Evolutionary conservation across 1,140 invertebrate species (phyloP), one percentile per base, ranked within the genome.

Genomic region (Aphelenchoides besseyi): DNA sequence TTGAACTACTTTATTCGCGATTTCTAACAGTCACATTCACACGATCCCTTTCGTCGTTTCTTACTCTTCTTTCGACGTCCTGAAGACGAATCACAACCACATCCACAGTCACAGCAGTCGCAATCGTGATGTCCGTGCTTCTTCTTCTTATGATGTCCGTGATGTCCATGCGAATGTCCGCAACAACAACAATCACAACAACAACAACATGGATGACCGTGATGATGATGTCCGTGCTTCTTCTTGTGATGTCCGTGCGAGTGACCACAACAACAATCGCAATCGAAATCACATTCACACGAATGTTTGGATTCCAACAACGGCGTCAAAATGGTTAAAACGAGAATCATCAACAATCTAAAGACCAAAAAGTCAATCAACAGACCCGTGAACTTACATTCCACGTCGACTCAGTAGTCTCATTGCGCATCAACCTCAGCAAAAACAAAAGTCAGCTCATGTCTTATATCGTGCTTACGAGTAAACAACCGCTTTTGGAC

Each of bases 341-440:
- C 12, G 12, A 48, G 41, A 12, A 48, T 12, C 12, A 48, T 12
- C 12, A 48, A 23, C 12, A 48, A 48, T 16, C 41, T 48, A 23
- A 48, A 48, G 23, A 23, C 41, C n/a, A n/a, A n/a, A n/a, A n/a
- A n/a, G n/a, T n/a, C n/a, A n/a, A n/a, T n/a, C n/a, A n/a, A n/a
- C n/a, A n/a, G n/a, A n/a, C n/a, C n/a, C n/a, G n/a, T n/a, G 41
- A 48, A 48, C 41, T 48, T 48, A 48, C 41, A 48, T 23, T 12
- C 41, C 23, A 12, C 41, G 41, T 48, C 41, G 41, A 23, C 41
- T 23, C 12, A 48, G 41, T 12, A 48, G 23, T 23, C 23, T 48
- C 41, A 48, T 48, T 48, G 12, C 41, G 41, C 41, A 48, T 48
- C 41, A 48, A 68, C n/a, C n/a, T n/a, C n/a, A n/a, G n/a, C n/a